These are phyloP conservation scores for Muscicapa comitata DNA, from an alignment of 2,797 vertebrate genomes.

Conservation along the genomic window DNA sequence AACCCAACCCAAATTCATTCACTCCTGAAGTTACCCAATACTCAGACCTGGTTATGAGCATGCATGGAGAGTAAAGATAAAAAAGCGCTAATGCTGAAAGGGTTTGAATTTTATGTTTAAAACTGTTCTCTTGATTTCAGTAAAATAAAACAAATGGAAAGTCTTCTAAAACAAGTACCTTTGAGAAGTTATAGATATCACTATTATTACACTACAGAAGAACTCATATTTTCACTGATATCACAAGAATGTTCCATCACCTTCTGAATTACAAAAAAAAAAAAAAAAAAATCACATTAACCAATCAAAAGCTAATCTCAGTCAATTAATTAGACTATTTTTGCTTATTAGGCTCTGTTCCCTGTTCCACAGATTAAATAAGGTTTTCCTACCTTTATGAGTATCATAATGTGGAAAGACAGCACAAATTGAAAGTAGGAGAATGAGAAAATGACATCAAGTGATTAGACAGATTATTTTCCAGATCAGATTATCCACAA, in stretches of 20 bases:
- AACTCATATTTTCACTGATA: background rate
- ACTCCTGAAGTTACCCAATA: background rate
- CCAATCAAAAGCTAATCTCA: background rate
- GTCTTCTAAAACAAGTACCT: background rate
- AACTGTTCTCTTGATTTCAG: background rate
- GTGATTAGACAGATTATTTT: background rate
- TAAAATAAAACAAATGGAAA: background rate
- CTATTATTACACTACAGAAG: background rate
- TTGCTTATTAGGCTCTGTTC: background rate
- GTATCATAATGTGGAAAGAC: background rate
- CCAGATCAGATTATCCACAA: background rate
- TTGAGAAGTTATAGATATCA: background rate
- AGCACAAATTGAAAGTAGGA: background rate
- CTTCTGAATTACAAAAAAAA: background rate
- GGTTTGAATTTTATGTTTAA: background rate
- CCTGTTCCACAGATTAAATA: background rate
- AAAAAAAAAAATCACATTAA: background rate
- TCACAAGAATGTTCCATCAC: background rate
- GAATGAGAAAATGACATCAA: background rate
- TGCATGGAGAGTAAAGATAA: background rate
- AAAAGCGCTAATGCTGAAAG: background rate
- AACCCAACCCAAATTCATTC: background rate
- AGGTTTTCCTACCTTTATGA: background rate
- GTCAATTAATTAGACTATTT: background rate
- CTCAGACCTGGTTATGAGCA: background rate